phyloP scores from a whole-genome alignment of 2,888 invertebrate species.

The Bombylius discolor region DNA sequence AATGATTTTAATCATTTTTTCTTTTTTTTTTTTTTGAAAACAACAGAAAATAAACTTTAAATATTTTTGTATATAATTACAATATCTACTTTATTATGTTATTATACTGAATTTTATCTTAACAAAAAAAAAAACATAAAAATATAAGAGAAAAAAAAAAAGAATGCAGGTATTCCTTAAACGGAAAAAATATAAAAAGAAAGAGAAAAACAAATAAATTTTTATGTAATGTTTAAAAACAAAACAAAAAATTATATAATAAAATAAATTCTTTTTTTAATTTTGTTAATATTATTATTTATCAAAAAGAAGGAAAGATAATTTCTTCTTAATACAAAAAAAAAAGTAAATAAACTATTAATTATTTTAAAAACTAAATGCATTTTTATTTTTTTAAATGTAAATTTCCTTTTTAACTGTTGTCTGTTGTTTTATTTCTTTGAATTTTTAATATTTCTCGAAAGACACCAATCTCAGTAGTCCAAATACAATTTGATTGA shows the following conservation, averaged over 20 bases:
- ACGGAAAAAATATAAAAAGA: no score
- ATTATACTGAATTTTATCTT: no score
- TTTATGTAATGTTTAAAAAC: no score
- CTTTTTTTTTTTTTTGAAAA: no score
- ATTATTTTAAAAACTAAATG: neutral
- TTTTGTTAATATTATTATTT: neutral
- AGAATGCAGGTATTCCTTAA: no score
- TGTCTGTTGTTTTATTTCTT: neutral
- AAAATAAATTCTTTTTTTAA: neutral
- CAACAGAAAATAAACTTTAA: no score
- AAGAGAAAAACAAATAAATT: no score
- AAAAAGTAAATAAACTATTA: neutral
- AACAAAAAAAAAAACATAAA: no score
- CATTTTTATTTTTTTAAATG: neutral
- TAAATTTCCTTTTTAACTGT: neutral
- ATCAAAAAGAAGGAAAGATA: neutral
- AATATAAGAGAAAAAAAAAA: no score
- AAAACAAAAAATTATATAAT: neutral
- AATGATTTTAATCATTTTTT: no score
- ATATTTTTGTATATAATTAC: no score
- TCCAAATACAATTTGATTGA: constrained; percentile 47
- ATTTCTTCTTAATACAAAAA: neutral
- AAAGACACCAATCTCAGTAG: constrained; percentile 37
- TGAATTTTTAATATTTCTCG: constrained; percentile 28
- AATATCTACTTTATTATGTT: no score